Conservation (phyloP, 2,797 vertebrate species). For the Malurus leucopterus region DNA sequence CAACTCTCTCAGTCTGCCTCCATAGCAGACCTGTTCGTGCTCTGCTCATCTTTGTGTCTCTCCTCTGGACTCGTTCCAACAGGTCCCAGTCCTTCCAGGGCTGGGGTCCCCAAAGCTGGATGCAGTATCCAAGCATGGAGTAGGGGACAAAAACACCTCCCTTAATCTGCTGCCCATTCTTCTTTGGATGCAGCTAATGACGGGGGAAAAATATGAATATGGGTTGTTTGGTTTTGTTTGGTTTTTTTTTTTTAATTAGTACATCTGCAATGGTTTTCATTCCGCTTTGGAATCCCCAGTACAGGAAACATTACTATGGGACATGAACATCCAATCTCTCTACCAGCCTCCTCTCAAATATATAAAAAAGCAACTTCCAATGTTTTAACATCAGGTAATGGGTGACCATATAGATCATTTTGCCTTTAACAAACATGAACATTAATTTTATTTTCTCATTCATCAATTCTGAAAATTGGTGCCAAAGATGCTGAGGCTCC, state of each 20-base stretch:
- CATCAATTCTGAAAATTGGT: background rate
- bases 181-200: background rate
- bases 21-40: background rate
- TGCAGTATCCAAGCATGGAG: background rate
- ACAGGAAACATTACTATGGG: background rate
- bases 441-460: background rate
- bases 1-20: background rate
- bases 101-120: background rate
- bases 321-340: background rate
- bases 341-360: background rate
- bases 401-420: accelerated
- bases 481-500: background rate
- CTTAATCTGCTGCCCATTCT: background rate
- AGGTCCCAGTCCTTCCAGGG: background rate
- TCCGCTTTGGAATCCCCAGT: background rate
- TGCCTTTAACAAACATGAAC: background rate
- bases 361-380: background rate
- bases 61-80: background rate
- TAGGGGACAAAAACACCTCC: background rate
- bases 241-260: too few relatives aligned
- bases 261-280: background rate
- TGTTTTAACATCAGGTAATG: background rate
- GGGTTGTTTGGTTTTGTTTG: background rate
- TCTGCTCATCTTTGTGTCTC: background rate
- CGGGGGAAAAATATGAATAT: background rate